Conservation (phyloP, 1,140 invertebrate species). For the Plectrocnemia conspersa region DNA sequence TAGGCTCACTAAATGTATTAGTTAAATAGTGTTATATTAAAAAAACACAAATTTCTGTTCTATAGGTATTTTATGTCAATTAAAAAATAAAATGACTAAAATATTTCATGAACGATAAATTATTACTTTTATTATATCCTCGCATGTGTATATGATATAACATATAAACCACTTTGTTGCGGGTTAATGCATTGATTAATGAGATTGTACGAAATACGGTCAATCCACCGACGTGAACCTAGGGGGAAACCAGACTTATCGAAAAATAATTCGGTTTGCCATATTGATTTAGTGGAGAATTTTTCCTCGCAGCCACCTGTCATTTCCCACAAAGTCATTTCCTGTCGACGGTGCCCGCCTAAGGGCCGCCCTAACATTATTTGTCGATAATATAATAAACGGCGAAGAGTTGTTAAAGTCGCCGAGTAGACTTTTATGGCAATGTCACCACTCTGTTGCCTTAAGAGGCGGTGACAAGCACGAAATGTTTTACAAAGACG, state of each 20-base stretch:
- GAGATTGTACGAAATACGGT: too few relatives aligned
- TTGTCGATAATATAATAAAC: constrained; percentile 29
- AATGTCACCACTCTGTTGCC: background rate
- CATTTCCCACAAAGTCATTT: constrained; percentile 29
- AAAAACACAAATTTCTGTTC: too few relatives aligned
- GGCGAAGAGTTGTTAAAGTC: constrained; percentile 28
- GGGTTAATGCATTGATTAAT: too few relatives aligned
- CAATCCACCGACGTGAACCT: too few relatives aligned
- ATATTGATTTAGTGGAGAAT: constrained; percentile 31
- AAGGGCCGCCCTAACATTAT: constrained; percentile 13
- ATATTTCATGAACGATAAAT: background rate
- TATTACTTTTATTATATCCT: too few relatives aligned
- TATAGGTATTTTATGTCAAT: too few relatives aligned
- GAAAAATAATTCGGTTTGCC: constrained; percentile 32
- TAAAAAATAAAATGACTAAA: background rate
- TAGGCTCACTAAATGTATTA: too few relatives aligned
- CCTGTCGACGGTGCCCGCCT: constrained; percentile 5
- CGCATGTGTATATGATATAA: too few relatives aligned
- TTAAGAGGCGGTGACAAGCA: too few relatives aligned
- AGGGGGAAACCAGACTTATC: constrained; percentile 29
- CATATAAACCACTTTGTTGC: too few relatives aligned
- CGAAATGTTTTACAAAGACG: too few relatives aligned
- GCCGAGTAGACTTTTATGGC: constrained; percentile 10
- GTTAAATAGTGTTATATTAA: too few relatives aligned
- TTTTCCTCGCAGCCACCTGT: constrained; percentile 27